Percentiles rank a stretch among this genome's conserved stretches.
phyloP scores from a whole-genome alignment of 2,113 vertebrate genomes.

The Forbesichthys papilliferus region DNA sequence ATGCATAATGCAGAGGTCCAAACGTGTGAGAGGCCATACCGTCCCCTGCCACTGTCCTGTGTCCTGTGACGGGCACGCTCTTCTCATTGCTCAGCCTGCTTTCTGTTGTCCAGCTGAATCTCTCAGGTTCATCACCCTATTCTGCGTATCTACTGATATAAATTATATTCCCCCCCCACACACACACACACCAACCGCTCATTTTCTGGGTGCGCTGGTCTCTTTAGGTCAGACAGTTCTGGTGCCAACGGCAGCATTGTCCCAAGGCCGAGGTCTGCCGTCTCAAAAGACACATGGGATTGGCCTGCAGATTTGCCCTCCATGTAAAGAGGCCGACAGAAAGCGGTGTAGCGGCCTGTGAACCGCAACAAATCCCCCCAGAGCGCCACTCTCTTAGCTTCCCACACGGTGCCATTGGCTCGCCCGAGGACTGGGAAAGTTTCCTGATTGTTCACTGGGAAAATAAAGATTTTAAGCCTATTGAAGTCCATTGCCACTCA shows the following conservation, averaged over 20 bases:
- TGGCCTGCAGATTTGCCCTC: constrained; percentile 67
- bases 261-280: constrained; percentile 49
- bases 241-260: constrained; percentile 43
- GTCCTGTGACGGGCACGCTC: constrained; percentile 8
- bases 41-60: constrained; percentile 25
- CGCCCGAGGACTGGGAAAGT: constrained; percentile 71
- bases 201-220: neutral
- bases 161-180: too few relatives aligned
- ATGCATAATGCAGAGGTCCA: constrained; percentile 85
- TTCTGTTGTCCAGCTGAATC: too few relatives aligned
- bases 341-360: constrained; percentile 80
- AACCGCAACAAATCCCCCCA: constrained; percentile 80
- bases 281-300: constrained; percentile 65
- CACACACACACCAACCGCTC: constrained; percentile 11
- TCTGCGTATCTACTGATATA: neutral
- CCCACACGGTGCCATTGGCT: constrained; percentile 75
- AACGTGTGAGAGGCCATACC: constrained; percentile 43
- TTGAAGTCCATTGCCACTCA: constrained; percentile 78
- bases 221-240: constrained; percentile 7
- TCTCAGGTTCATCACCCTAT: neutral
- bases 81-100: too few relatives aligned
- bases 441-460: constrained; percentile 75
- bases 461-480: constrained; percentile 83
- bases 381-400: constrained; percentile 58
- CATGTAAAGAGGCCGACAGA: constrained; percentile 72